Percentiles rank a stretch among this genome's conserved stretches.
phyloP scores from a whole-genome alignment of 1,140 invertebrate genomes.

The Drosophila erecta region DNA sequence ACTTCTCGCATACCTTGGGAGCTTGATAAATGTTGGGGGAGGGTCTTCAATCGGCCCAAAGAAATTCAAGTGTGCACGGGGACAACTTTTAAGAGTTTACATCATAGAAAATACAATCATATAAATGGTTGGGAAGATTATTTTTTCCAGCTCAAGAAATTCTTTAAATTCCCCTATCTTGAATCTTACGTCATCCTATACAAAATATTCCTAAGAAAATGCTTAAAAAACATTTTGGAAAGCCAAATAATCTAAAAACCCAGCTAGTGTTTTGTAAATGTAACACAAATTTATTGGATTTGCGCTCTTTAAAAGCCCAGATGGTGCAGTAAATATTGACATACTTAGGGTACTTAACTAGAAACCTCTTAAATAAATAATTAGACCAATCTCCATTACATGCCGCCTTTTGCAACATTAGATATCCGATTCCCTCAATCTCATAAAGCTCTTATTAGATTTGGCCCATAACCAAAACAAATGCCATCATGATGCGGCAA shows the following conservation, averaged over 20 bases:
- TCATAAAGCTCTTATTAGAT: conserved; percentile 37
- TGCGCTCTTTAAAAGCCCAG: no score
- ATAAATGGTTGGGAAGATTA: not conserved
- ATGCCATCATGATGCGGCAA: conserved; percentile 43
- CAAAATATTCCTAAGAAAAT: not conserved
- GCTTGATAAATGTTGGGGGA: conserved; percentile 24
- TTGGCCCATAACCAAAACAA: conserved; percentile 43
- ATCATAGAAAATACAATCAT: not conserved
- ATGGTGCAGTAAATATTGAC: no score
- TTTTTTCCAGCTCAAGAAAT: not conserved
- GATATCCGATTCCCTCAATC: conserved; percentile 5
- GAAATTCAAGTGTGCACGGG: no score
- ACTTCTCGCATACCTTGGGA: conserved; percentile 29
- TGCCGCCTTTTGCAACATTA: not conserved
- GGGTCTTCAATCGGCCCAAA: conserved; percentile 7
- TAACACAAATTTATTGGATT: no score
- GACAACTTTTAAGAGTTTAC: not conserved
- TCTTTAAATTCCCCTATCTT: not conserved
- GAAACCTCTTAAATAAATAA: not conserved
- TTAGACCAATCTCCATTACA: no score
- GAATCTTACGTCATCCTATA: not conserved
- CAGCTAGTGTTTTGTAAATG: no score
- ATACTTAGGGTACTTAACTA: not conserved
- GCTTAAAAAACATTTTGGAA: no score
- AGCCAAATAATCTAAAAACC: no score